A percentile compares a stretch with the other conserved stretches of the same genome.
Evolutionary conservation across 2,797 vertebrate genomes (phyloP).

Genomic region (Anguilla anguilla): DNA sequence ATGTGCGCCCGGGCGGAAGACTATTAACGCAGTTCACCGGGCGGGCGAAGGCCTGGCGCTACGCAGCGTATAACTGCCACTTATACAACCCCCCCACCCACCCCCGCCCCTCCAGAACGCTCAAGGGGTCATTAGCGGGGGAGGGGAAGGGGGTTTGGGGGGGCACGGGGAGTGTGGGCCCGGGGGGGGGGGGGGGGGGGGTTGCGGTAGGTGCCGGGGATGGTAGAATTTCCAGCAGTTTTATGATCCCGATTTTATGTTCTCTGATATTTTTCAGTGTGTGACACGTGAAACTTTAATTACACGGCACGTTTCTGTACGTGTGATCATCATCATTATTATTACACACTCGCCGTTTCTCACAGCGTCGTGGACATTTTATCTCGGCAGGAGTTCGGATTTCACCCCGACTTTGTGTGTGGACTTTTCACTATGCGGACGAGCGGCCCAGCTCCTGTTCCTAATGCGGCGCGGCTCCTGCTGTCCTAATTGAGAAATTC

Average conservation of each 20-base stretch:
- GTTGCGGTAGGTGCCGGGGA: not conserved
- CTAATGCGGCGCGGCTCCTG: not conserved
- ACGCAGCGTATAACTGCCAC: not conserved
- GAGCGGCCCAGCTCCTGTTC: not conserved
- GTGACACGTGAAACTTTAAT: not conserved
- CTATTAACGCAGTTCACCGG: not conserved
- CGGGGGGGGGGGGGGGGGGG: too few relatives aligned
- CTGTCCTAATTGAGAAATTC: not conserved
- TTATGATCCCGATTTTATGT: not conserved
- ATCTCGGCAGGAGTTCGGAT: not conserved
- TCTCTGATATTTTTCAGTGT: not conserved
- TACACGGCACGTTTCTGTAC: not conserved
- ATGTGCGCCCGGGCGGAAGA: not conserved
- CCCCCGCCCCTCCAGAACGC: not conserved
- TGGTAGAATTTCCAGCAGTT: not conserved
- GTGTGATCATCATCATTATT: not conserved
- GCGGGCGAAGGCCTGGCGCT: not conserved
- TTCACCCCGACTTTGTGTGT: not conserved
- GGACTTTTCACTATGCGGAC: not conserved
- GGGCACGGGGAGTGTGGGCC: too few relatives aligned
- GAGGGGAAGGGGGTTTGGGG: too few relatives aligned
- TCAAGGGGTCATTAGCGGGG: not conserved
- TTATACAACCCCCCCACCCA: not conserved
- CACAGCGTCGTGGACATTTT: not conserved
- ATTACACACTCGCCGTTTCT: not conserved